A percentile compares a stretch with the other conserved stretches of the same genome.
Evolutionary conservation across 2,797 vertebrate species (phyloP).

Genomic region (Steatocranus sp.): DNA sequence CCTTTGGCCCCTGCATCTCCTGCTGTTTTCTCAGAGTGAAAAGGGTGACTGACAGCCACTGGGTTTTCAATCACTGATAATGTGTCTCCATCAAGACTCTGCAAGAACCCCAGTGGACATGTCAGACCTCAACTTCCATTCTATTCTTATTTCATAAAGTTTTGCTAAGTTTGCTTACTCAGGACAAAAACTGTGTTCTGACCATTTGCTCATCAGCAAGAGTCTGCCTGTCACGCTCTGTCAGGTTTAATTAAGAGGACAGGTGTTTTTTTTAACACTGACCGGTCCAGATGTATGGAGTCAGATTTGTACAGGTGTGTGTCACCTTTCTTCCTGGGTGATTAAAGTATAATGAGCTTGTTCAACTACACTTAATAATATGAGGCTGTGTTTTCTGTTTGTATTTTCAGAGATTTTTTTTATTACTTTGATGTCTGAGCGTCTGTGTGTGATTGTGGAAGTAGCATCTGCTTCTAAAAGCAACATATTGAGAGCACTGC

Average conservation of each 20-base stretch:
- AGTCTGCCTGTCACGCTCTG: background rate
- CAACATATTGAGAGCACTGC: conserved; percentile 20
- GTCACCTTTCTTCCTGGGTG: background rate
- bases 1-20: conserved; percentile 32
- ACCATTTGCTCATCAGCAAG: conserved; percentile 12
- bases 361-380: background rate
- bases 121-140: background rate
- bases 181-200: background rate
- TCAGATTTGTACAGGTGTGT: background rate
- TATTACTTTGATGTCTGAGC: background rate
- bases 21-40: conserved; percentile 43
- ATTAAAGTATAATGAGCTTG: background rate
- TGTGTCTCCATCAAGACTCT: conserved; percentile 71
- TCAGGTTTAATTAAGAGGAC: conserved; percentile 35
- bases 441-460: background rate
- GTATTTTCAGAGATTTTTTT: background rate
- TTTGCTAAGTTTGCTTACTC: background rate
- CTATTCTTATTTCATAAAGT: background rate
- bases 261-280: background rate
- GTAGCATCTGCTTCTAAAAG: conserved; percentile 29
- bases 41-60: conserved; percentile 47
- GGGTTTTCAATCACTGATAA: conserved; percentile 74
- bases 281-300: conserved; percentile 4
- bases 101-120: conserved; percentile 12
- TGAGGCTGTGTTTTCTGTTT: background rate